These are phyloP conservation scores for Aradus depressus DNA, from an alignment of 2,888 invertebrate species.

Conservation along the genomic window DNA sequence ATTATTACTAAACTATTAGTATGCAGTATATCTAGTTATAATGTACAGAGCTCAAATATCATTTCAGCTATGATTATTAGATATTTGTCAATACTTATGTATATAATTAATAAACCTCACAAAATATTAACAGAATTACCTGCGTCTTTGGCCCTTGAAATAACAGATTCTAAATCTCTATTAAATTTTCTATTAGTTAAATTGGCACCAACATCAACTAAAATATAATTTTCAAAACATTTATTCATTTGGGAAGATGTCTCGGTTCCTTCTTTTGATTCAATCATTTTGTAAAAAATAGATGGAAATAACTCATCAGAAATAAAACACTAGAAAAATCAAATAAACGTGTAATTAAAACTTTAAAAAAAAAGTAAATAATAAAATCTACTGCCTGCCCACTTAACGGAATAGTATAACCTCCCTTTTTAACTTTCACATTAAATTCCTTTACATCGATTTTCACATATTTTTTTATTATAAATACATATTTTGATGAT, in stretches of 20 bases:
- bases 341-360: too few relatives aligned
- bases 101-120: neutral
- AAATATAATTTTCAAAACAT: constrained; percentile 82
- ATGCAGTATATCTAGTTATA: constrained; percentile 9
- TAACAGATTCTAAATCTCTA: constrained; percentile 81
- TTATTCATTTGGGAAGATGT: constrained; percentile 46
- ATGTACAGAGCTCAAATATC: constrained; percentile 1
- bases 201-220: constrained; percentile 87
- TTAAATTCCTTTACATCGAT: too few relatives aligned
- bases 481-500: too few relatives aligned
- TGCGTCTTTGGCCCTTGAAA: constrained; percentile 85
- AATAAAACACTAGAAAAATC: too few relatives aligned
- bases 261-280: too few relatives aligned
- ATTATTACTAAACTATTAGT: neutral
- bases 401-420: too few relatives aligned
- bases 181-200: constrained; percentile 87
- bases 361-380: too few relatives aligned
- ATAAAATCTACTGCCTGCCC: too few relatives aligned
- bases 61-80: neutral
- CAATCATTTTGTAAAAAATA: too few relatives aligned
- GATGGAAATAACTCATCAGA: too few relatives aligned
- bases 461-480: too few relatives aligned
- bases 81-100: neutral
- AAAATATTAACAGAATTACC: constrained; percentile 46
- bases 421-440: too few relatives aligned